Conservation (phyloP, 2,888 invertebrate genomes). For the Drosophila yooni region DNA sequence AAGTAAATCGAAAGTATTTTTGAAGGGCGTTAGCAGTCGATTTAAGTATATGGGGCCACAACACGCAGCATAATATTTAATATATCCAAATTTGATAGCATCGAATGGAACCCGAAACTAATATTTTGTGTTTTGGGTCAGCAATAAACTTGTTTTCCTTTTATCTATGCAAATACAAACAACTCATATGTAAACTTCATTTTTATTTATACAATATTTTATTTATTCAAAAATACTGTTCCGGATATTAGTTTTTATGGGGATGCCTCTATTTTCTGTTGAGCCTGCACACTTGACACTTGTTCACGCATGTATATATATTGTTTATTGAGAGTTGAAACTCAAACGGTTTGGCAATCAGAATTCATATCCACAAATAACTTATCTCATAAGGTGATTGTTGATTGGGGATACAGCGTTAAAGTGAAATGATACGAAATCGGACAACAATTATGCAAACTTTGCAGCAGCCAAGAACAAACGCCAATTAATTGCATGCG, state of each 20-base stretch:
- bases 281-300: neutral
- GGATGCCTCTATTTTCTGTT: neutral
- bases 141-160: slow-evolving; percentile 1
- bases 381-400: neutral
- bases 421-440: slow-evolving; percentile 29
- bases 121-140: slow-evolving; percentile 4
- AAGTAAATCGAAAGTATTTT: slow-evolving; percentile 36
- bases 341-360: neutral
- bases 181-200: neutral
- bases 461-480: slow-evolving; percentile 44
- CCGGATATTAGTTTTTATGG: neutral
- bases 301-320: neutral
- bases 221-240: neutral
- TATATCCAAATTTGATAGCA: slow-evolving; percentile 8
- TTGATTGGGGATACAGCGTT: neutral
- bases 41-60: slow-evolving; percentile 28
- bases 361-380: neutral
- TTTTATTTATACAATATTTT: neutral
- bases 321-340: neutral
- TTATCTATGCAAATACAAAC: neutral
- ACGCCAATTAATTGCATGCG: slow-evolving; percentile 68
- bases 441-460: slow-evolving; percentile 50
- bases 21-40: slow-evolving; percentile 25
- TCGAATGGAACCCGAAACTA: slow-evolving; percentile 18
- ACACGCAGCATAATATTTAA: slow-evolving; percentile 7